phyloP scores from a whole-genome alignment of 2,888 invertebrate species.

The Dicycla oo region DNA sequence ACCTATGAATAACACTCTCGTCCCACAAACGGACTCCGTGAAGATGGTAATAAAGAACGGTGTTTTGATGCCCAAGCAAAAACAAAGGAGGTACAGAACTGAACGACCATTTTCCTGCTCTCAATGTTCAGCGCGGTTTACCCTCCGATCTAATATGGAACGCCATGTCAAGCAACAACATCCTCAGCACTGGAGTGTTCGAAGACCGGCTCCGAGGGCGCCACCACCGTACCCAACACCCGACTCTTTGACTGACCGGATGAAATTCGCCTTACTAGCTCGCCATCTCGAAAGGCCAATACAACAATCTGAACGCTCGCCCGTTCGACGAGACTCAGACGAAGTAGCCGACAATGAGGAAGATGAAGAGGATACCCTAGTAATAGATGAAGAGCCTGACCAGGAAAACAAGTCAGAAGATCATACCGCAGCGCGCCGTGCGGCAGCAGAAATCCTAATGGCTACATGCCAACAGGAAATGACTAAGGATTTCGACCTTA shows the following conservation, averaged over 20 bases:
- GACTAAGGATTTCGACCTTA: slow-evolving; percentile 88
- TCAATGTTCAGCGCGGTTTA: slow-evolving; percentile 97
- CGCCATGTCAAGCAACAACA: slow-evolving; percentile 98
- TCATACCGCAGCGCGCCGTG: slow-evolving; percentile 88
- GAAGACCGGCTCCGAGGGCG: slow-evolving; percentile 90
- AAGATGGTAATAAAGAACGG: slow-evolving; percentile 98
- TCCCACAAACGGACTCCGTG: slow-evolving; percentile 91
- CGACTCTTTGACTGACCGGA: slow-evolving; percentile 82
- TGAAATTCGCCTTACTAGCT: slow-evolving; percentile 94
- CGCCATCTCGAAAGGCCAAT: slow-evolving; percentile 93
- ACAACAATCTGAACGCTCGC: slow-evolving; percentile 83
- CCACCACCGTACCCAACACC: slow-evolving; percentile 82
- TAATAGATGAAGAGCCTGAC: slow-evolving; percentile 92
- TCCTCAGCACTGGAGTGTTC: slow-evolving; percentile 96
- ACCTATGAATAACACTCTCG: slow-evolving; percentile 83
- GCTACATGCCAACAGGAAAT: slow-evolving; percentile 87
- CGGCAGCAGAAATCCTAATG: slow-evolving; percentile 91
- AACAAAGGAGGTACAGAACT: slow-evolving; percentile 96
- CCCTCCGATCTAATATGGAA: slow-evolving; percentile 98
- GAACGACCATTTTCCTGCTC: slow-evolving; percentile 97
- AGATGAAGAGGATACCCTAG: slow-evolving; percentile 92
- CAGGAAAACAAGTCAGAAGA: slow-evolving; percentile 79
- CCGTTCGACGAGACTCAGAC: slow-evolving; percentile 86
- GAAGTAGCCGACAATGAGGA: slow-evolving; percentile 92
- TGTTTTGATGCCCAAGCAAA: slow-evolving; percentile 97